Evolutionary conservation across 2,797 vertebrate species (phyloP), one percentile per base, ranked within the genome.

Genomic region (Labroides dimidiatus): DNA sequence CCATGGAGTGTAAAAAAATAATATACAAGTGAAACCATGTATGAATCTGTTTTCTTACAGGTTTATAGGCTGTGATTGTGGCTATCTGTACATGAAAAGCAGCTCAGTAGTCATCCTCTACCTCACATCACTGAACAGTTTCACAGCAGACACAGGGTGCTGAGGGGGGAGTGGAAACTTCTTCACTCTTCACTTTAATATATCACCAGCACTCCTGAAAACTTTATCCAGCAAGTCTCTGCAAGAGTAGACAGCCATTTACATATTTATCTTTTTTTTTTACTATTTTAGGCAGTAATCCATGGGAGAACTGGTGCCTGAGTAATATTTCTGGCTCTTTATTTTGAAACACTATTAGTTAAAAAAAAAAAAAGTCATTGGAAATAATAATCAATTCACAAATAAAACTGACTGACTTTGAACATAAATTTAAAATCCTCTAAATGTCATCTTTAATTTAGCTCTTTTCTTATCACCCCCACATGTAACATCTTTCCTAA

Each of bases 1-100:
- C 44, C 24, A 41, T 36, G 42, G n/a, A 56, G 23, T 56, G 53
- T 50, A 64, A 72, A 78, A 51, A 59, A n/a, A n/a, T n/a, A n/a
- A 69, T 57, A 55, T 59, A 68, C 42, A 21, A 41, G 30, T 23
- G 30, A 14, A 62, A 52, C 4, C 17, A 33, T 64, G 69, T 49
- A 30, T 61, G 50, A 39, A 48, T 17, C 27, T 47, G 39, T 45
- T 39, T 53, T 13, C 59, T 69, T 53, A 78, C 41, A 65, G 4
- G 30, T 33, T 33, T 9, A 3, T 6, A 27, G 6, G 27, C 6
- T 27, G 27, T 33, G 1, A 33, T 8, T 33, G 30, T 33, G 30
- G 20, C 19, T 43, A 12, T 39, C 24, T 65, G 36, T 36, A 19
- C 45, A 39, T 30, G 30, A 58, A 24, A 62, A 43, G 8, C 49